Evolutionary conservation across 2,888 invertebrate genomes (phyloP).

Genomic region (Amaurobius ferox): DNA sequence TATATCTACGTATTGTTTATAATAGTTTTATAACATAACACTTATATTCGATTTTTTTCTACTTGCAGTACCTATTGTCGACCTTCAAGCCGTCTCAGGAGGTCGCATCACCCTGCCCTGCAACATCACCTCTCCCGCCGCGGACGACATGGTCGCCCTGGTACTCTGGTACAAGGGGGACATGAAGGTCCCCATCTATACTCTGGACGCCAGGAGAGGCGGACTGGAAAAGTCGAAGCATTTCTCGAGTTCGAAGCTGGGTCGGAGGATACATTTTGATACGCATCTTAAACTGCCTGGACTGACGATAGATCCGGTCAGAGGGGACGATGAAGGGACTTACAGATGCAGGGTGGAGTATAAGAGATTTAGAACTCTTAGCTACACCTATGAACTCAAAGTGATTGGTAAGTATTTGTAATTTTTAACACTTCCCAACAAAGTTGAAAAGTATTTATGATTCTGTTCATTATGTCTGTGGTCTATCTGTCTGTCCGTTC

Average conservation of each 20-base stretch:
- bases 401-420: constrained; percentile 70
- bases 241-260: constrained; percentile 63
- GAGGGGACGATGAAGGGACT: constrained; percentile 60
- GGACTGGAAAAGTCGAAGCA: constrained; percentile 67
- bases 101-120: constrained; percentile 64
- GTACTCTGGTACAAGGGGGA: constrained; percentile 72
- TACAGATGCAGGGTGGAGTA: constrained; percentile 71
- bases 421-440: too few relatives aligned
- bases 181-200: constrained; percentile 71
- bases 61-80: constrained; percentile 29
- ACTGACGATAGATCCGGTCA: constrained; percentile 61
- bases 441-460: too few relatives aligned
- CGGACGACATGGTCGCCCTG: constrained; percentile 61
- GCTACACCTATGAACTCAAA: constrained; percentile 53
- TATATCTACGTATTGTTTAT: too few relatives aligned
- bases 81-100: constrained; percentile 66
- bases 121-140: constrained; percentile 62
- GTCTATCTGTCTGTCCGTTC: too few relatives aligned
- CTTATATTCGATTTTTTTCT: too few relatives aligned
- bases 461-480: too few relatives aligned
- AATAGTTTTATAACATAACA: too few relatives aligned
- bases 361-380: constrained; percentile 66
- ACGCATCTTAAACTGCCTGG: constrained; percentile 49
- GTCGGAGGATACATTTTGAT: constrained; percentile 63
- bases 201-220: constrained; percentile 61